Conservation (phyloP, 2,113 vertebrate species). For the Casuarius casuarius region DNA sequence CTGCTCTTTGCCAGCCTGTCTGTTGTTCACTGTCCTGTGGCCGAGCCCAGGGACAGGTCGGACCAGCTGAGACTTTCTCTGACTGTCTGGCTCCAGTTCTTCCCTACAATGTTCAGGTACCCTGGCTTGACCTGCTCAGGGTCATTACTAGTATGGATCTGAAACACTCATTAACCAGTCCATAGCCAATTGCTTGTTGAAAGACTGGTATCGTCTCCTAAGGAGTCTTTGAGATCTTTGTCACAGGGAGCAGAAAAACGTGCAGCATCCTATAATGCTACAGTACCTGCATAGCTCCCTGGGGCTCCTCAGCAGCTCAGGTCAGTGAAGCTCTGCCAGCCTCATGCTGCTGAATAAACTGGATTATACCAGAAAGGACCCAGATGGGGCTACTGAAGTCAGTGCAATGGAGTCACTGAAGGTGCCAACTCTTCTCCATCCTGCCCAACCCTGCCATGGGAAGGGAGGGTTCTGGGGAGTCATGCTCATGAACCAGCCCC, state of each 20-base stretch:
- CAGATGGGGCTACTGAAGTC: no score
- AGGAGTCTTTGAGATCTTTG: no score
- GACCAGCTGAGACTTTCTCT: background rate
- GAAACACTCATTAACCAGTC: background rate
- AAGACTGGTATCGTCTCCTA: background rate
- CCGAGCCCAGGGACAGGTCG: background rate
- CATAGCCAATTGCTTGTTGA: background rate
- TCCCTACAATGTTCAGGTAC: background rate
- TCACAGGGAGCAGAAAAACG: no score
- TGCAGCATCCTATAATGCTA: background rate
- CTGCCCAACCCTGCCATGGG: rapidly evolving
- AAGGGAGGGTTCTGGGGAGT: no score
- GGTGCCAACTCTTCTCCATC: background rate
- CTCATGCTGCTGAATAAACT: background rate
- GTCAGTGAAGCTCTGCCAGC: background rate
- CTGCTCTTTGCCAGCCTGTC: background rate
- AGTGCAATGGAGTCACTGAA: background rate
- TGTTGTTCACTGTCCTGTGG: background rate
- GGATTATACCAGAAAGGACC: no score
- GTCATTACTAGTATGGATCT: background rate
- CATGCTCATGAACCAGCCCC: rapidly evolving
- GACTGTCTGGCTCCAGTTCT: background rate
- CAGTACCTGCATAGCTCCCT: background rate
- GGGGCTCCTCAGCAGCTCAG: no score
- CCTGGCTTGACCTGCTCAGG: background rate